Percentiles rank a stretch among this genome's conserved stretches.
Conservation (phyloP, 2,888 invertebrate genomes). For the Machimus rusticus region DNA sequence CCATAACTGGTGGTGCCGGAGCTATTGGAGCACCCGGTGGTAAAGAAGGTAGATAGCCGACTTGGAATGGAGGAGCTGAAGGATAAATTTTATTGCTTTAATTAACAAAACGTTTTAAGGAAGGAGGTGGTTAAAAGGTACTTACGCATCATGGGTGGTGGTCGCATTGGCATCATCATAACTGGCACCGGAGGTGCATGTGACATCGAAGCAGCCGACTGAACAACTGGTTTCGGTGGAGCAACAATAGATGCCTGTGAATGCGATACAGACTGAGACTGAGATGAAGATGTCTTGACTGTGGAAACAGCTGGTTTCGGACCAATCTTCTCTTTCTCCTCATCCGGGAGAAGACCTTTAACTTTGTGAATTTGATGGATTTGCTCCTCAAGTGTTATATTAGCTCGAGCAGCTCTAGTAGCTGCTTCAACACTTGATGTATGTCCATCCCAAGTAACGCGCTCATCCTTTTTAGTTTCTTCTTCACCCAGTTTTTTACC, state of each 20-base stretch:
- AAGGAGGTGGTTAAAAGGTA: too few species aligned
- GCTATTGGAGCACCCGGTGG: constrained; percentile 55
- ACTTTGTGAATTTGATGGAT: constrained; percentile 96
- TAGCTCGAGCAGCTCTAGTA: constrained; percentile 90
- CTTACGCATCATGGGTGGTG: constrained; percentile 60
- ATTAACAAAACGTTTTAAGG: too few species aligned
- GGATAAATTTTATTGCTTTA: too few species aligned
- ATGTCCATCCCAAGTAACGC: constrained; percentile 98
- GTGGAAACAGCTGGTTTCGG: constrained; percentile 76
- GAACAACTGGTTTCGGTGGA: constrained; percentile 49
- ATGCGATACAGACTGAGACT: constrained; percentile 49
- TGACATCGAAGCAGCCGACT: constrained; percentile 44
- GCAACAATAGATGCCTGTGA: constrained; percentile 45
- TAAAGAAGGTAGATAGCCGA: constrained; percentile 62
- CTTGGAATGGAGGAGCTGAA: constrained; percentile 62
- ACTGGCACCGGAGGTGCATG: constrained; percentile 57
- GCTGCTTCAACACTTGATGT: constrained; percentile 96
- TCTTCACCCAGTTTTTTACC: constrained; percentile 97
- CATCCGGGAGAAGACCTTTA: constrained; percentile 92
- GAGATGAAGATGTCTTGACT: constrained; percentile 58
- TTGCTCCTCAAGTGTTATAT: constrained; percentile 95
- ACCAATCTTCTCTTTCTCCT: constrained; percentile 96
- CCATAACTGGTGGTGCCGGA: constrained; percentile 66
- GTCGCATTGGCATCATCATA: constrained; percentile 63
- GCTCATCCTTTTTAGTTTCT: constrained; percentile 83